Evolutionary conservation across 2,797 vertebrate species (phyloP).

Genomic region (Enteromius unitaeniatus): DNA sequence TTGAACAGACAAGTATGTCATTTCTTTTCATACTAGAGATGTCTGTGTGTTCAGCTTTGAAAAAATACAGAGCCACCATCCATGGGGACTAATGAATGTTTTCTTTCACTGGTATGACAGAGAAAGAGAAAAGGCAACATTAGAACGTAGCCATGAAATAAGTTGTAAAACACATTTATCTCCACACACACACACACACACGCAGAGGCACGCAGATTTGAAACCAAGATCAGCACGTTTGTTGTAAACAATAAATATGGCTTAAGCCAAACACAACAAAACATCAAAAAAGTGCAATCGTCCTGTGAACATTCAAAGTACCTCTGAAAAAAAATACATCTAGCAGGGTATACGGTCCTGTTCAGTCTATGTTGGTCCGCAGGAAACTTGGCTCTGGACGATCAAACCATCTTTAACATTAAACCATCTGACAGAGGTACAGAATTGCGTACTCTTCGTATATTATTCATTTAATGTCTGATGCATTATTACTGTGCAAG

Average conservation of each 20-base stretch:
- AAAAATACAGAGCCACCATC: not conserved
- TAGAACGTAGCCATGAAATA: conserved; percentile 3
- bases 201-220: conserved; percentile 17
- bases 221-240: conserved; percentile 49
- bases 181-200: not conserved
- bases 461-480: not conserved
- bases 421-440: conserved; percentile 18
- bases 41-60: conserved; percentile 17
- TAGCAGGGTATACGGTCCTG: not conserved
- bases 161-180: not conserved
- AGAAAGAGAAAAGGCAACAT: conserved; percentile 51
- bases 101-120: conserved; percentile 6
- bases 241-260: conserved; percentile 74
- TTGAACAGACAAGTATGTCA: not conserved
- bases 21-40: not conserved
- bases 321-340: not conserved
- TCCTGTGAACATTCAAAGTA: conserved; percentile 60
- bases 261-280: conserved; percentile 55
- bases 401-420: not conserved
- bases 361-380: conserved; percentile 29
- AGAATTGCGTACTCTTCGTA: not conserved
- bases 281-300: conserved; percentile 63
- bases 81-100: not conserved
- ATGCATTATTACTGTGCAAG: not conserved
- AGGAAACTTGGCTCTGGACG: conserved; percentile 18